phyloP scores from a whole-genome alignment of 1,140 invertebrate genomes.

The Orchesella cincta region DNA sequence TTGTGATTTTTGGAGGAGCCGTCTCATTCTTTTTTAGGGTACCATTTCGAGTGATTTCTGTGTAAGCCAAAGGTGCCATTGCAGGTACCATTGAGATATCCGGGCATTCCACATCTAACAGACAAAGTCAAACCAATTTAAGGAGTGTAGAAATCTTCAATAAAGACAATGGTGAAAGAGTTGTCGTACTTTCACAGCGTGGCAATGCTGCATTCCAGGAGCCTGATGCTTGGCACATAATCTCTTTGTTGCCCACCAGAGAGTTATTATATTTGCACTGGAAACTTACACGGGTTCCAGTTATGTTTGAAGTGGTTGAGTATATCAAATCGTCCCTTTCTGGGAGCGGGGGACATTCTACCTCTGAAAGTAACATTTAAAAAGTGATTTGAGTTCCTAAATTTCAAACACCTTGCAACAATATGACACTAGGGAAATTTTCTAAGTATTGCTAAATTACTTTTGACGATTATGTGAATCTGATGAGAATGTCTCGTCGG shows the following conservation, averaged over 20 bases:
- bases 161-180: neutral
- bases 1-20: slow-evolving; percentile 53
- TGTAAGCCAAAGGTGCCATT: slow-evolving; percentile 44
- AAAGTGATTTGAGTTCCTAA: neutral
- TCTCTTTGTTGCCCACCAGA: slow-evolving; percentile 70
- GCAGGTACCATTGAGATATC: slow-evolving; percentile 48
- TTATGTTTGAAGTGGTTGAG: slow-evolving; percentile 68
- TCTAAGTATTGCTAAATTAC: slow-evolving; percentile 52
- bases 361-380: slow-evolving; percentile 58
- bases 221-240: slow-evolving; percentile 76
- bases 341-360: slow-evolving; percentile 73
- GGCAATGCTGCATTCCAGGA: slow-evolving; percentile 80
- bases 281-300: slow-evolving; percentile 73
- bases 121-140: slow-evolving; percentile 5
- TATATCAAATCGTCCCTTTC: slow-evolving; percentile 69
- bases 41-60: slow-evolving; percentile 36
- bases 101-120: slow-evolving; percentile 48
- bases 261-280: slow-evolving; percentile 78
- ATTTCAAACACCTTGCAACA: neutral
- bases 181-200: slow-evolving; percentile 70
- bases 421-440: slow-evolving; percentile 45
- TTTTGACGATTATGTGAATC: slow-evolving; percentile 71
- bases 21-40: slow-evolving; percentile 46
- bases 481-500: slow-evolving; percentile 76
- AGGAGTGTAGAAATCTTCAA: slow-evolving; percentile 32